phyloP scores from a whole-genome alignment of 2,888 invertebrate genomes.

The Palloptera scutellata region DNA sequence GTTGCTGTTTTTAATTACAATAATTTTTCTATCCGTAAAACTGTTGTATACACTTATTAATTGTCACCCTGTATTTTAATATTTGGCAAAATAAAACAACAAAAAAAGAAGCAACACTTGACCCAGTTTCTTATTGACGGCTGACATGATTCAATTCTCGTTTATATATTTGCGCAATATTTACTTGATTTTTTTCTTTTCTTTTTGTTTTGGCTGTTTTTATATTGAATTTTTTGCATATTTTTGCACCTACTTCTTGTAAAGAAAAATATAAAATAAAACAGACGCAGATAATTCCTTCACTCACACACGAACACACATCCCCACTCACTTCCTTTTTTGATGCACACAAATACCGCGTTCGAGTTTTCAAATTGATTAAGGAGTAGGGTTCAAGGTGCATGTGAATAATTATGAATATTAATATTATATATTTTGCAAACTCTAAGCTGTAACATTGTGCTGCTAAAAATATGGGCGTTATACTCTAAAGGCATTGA shows the following conservation, averaged over 20 bases:
- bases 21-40: too few relatives aligned
- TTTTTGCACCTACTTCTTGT: neutral
- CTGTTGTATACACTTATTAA: too few relatives aligned
- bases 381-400: too few relatives aligned
- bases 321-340: conserved; percentile 13
- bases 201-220: neutral
- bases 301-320: conserved; percentile 24
- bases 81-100: neutral
- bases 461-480: too few relatives aligned
- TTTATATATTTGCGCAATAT: neutral
- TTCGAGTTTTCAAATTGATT: too few relatives aligned
- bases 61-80: too few relatives aligned
- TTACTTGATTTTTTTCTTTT: neutral
- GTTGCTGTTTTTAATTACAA: too few relatives aligned
- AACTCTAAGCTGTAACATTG: too few relatives aligned
- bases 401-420: too few relatives aligned
- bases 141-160: conserved; percentile 3
- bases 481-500: too few relatives aligned
- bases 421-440: too few relatives aligned
- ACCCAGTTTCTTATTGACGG: conserved; percentile 6
- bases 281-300: neutral
- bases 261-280: neutral
- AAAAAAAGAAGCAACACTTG: neutral
- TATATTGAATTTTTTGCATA: neutral
- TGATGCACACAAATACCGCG: too few relatives aligned